Percentiles rank a stretch among this genome's conserved stretches.
Evolutionary conservation across 1,140 invertebrate species (phyloP).

Genomic region (Musca vetustissima): DNA sequence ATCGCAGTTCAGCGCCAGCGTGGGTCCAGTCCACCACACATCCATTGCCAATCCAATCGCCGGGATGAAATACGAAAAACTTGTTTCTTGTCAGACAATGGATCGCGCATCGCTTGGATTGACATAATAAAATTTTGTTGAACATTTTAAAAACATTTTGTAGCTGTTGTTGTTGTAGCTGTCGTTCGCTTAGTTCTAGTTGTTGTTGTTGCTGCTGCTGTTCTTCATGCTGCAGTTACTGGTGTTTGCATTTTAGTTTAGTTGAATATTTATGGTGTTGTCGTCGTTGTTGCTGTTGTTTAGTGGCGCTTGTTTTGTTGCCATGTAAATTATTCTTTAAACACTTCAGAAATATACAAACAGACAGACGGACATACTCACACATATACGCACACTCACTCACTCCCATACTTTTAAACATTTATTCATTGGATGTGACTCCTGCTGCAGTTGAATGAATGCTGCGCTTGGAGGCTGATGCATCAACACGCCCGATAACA

Average conservation of each 20-base stretch:
- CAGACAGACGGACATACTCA: not conserved
- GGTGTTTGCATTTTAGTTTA: no score
- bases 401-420: no score
- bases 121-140: conserved; percentile 21
- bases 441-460: conserved; percentile 20
- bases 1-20: no score
- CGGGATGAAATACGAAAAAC: no score
- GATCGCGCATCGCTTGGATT: not conserved
- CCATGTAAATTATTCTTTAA: conserved; percentile 53
- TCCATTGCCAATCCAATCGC: no score
- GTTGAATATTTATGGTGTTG: no score
- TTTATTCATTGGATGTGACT: not conserved
- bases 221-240: no score
- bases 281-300: no score
- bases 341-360: not conserved
- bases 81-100: no score
- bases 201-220: not conserved
- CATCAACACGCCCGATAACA: conserved; percentile 21
- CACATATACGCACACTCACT: not conserved
- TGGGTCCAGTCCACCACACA: no score
- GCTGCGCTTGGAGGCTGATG: conserved; percentile 23
- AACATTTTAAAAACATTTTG: conserved; percentile 24
- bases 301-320: conserved; percentile 44
- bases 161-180: not conserved
- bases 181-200: not conserved